Percentiles rank a stretch among this genome's conserved stretches.
Evolutionary conservation across 2,888 invertebrate genomes (phyloP).

Genomic region (Tenthredo scrophulariae): DNA sequence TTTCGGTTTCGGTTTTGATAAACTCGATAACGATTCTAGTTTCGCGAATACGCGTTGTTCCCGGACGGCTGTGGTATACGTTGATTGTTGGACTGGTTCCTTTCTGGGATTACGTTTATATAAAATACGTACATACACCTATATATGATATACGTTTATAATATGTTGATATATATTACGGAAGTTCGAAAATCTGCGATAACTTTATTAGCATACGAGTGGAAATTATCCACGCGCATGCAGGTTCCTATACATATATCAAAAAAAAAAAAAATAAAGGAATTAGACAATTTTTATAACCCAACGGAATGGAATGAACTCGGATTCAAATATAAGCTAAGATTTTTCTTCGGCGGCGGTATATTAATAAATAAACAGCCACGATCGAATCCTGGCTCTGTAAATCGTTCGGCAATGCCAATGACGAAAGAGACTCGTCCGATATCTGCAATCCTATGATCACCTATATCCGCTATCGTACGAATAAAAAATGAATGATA

Average conservation of each 20-base stretch:
- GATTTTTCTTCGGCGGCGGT: constrained; percentile 5
- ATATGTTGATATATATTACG: not conserved
- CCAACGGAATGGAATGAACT: constrained; percentile 5
- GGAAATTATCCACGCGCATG: not conserved
- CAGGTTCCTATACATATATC: constrained; percentile 18
- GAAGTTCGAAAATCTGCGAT: not conserved
- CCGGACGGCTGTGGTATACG: not conserved
- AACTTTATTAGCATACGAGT: not conserved
- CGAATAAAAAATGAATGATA: constrained; percentile 28
- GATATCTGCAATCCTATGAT: constrained; percentile 32
- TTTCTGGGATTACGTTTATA: constrained; percentile 4
- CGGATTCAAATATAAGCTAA: not conserved
- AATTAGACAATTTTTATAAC: constrained; percentile 40
- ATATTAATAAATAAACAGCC: not conserved
- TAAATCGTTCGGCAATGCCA: not conserved
- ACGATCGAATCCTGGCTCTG: constrained; percentile 4
- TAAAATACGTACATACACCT: not conserved
- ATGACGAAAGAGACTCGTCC: constrained; percentile 11
- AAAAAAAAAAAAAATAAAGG: constrained; percentile 4
- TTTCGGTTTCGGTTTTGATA: not conserved
- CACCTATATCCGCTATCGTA: constrained; percentile 29
- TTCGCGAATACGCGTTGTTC: not conserved
- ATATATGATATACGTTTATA: not conserved
- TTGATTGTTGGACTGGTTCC: constrained; percentile 9
- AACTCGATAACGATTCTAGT: not conserved